These are phyloP conservation scores for Polyommatus iphigenia DNA, from an alignment of 2,888 invertebrate genomes.

Conservation along the genomic window DNA sequence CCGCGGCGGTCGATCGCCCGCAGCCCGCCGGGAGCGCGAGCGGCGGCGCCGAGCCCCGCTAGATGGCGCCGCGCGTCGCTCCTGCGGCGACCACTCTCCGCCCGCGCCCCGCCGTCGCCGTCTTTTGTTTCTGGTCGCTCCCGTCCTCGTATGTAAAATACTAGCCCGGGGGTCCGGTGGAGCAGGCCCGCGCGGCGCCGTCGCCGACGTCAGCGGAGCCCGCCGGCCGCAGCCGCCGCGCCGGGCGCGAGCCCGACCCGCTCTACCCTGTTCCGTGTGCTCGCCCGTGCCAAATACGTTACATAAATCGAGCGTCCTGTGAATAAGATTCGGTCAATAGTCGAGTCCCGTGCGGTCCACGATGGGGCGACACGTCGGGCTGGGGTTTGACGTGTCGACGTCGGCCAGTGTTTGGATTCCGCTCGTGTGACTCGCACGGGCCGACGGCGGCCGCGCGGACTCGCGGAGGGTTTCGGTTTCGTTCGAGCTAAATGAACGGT, in stretches of 20 bases:
- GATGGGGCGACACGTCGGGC: slow-evolving; percentile 40
- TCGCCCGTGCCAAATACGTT: slow-evolving; percentile 58
- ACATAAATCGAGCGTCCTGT: slow-evolving; percentile 49
- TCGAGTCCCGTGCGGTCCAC: slow-evolving; percentile 35
- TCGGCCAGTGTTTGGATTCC: slow-evolving; percentile 68
- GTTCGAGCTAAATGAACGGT: slow-evolving; percentile 60
- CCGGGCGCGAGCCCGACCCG: slow-evolving; percentile 57
- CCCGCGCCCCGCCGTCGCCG: slow-evolving; percentile 71
- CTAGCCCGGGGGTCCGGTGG: slow-evolving; percentile 70
- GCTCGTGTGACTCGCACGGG: slow-evolving; percentile 71
- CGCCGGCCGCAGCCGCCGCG: slow-evolving; percentile 54
- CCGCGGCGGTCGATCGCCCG: slow-evolving; percentile 75
- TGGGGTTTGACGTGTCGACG: slow-evolving; percentile 55
- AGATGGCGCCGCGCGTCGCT: slow-evolving; percentile 77
- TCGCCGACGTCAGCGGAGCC: slow-evolving; percentile 78
- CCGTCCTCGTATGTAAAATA: slow-evolving; percentile 73
- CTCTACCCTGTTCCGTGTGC: slow-evolving; percentile 59
- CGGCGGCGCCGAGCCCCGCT: slow-evolving; percentile 73
- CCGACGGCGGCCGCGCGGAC: slow-evolving; percentile 62
- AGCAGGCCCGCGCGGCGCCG: slow-evolving; percentile 70
- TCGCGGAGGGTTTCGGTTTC: slow-evolving; percentile 56
- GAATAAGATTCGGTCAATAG: slow-evolving; percentile 40
- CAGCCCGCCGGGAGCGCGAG: slow-evolving; percentile 71
- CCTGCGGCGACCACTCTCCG: slow-evolving; percentile 77
- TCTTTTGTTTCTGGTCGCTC: slow-evolving; percentile 71